Percentiles rank a stretch among this genome's conserved stretches.
Evolutionary conservation across 1,140 invertebrate genomes (phyloP).

Genomic region (Dryas iulia): DNA sequence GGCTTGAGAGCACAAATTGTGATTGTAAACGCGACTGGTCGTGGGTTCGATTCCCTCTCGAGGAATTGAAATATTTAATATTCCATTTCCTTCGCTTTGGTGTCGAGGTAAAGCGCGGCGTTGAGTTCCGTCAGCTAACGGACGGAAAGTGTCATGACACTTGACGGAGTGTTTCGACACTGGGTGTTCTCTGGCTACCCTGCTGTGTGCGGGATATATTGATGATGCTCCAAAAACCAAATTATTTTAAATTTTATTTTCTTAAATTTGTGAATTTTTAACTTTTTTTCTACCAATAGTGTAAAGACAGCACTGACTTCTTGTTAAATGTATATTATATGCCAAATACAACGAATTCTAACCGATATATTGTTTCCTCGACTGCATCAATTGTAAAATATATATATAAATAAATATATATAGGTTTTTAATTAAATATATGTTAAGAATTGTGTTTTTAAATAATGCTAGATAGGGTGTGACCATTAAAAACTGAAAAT

Average conservation of each 20-base stretch:
- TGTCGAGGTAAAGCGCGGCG: background rate
- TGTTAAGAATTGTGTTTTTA: slow-evolving; percentile 7
- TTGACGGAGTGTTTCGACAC: too few relatives aligned
- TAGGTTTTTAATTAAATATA: background rate
- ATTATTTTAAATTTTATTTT: too few relatives aligned
- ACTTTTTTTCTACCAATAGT: background rate
- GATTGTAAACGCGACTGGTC: too few relatives aligned
- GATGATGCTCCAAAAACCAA: too few relatives aligned
- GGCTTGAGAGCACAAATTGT: too few relatives aligned
- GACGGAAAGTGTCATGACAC: too few relatives aligned
- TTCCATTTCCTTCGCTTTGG: background rate
- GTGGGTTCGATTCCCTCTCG: background rate
- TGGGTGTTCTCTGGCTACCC: too few relatives aligned
- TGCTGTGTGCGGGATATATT: too few relatives aligned
- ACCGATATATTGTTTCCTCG: background rate
- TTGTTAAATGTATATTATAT: background rate
- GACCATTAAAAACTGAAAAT: background rate
- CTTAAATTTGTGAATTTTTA: too few relatives aligned
- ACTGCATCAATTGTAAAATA: background rate
- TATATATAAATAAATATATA: background rate
- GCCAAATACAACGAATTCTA: background rate
- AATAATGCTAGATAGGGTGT: slow-evolving; percentile 18
- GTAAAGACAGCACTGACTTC: background rate
- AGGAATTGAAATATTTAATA: background rate
- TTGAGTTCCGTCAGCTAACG: background rate